Evolutionary conservation across 2,797 vertebrate genomes (phyloP).

Genomic region (Lophotriccus pileatus): DNA sequence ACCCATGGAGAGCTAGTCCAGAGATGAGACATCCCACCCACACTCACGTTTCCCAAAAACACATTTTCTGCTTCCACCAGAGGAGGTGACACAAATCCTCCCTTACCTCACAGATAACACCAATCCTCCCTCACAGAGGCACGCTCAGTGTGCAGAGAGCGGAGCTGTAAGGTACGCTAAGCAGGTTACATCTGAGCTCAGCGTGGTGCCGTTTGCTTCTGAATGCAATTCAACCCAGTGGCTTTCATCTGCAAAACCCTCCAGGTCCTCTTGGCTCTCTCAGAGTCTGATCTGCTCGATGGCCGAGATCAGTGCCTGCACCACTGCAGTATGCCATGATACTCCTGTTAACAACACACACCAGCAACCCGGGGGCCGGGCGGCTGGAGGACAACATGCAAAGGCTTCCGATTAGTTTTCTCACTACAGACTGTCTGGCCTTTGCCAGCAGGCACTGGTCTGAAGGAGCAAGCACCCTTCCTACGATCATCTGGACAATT

Average conservation of each 20-base stretch:
- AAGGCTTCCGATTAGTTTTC: not conserved
- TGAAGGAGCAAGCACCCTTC: not conserved
- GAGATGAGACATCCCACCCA: not conserved
- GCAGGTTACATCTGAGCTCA: constrained; percentile 16
- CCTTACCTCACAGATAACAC: not conserved
- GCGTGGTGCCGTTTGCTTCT: not conserved
- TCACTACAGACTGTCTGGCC: accelerated
- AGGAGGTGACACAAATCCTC: not conserved
- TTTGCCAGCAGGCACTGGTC: not conserved
- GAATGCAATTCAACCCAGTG: not conserved
- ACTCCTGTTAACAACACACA: not conserved
- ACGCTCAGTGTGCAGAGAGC: not conserved
- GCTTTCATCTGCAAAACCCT: constrained; percentile 47
- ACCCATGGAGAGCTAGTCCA: accelerated
- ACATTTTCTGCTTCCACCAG: not conserved
- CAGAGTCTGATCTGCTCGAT: not conserved
- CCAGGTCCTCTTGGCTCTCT: constrained; percentile 20
- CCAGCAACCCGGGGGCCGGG: accelerated
- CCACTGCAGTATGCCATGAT: accelerated
- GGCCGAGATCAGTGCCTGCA: not conserved
- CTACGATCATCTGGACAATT: not conserved
- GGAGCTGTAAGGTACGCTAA: not conserved
- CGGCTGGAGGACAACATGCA: accelerated
- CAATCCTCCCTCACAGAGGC: not conserved
- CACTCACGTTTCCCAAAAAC: accelerated